Base-by-base conservation (phyloP, 2,888 invertebrate species). In the Pheosia gnoma region DNA sequence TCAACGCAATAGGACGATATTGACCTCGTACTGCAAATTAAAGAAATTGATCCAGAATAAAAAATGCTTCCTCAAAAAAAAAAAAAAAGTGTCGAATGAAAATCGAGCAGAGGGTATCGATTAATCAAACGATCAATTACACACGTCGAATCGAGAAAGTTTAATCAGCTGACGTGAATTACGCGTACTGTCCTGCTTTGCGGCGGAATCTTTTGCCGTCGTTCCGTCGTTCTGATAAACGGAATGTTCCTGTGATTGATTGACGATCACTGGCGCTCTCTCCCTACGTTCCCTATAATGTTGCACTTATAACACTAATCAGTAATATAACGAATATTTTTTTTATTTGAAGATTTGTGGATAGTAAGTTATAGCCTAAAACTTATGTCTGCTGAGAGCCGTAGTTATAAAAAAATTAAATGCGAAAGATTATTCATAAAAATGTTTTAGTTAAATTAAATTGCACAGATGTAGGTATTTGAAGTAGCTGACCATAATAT, bases 61-160 rank as follows among this genome's bases (percentile, higher is more conserved):
- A 68, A 68, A 82, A 80, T 77, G 70, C 69, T 61, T 59, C 67
- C 78, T 79, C 73, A 79, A 81, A 80, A 80, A 72, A 76, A 84
- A 80, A 76, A 74, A 80, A 81, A 80, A 81, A 78, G 71, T 60
- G 59, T 45, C 57, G 47, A 59, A 70, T 63, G 57, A 67, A 73
- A 76, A 77, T 74, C 74, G 75, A 71, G 65, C 63, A 71, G 65
- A 64, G 10, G 25, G 57, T 60, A 65, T 67, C 78, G 63, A 80
- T 82, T 78, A 76, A 78, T 82, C 75, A 72, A 70, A 72, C 70
- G 75, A 79, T 82, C 74, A 80, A 79, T 78, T 77, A 77, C 62
- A 62, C 76, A 74, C 68, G 45, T 57, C 45, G 57, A 57, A 57
- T 57, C 57, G 57, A 57, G 75, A 78, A 76, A 75, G 70, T 78